Base-by-base conservation (phyloP, 2,888 invertebrate species). In the Melangyna quadrimaculata region DNA sequence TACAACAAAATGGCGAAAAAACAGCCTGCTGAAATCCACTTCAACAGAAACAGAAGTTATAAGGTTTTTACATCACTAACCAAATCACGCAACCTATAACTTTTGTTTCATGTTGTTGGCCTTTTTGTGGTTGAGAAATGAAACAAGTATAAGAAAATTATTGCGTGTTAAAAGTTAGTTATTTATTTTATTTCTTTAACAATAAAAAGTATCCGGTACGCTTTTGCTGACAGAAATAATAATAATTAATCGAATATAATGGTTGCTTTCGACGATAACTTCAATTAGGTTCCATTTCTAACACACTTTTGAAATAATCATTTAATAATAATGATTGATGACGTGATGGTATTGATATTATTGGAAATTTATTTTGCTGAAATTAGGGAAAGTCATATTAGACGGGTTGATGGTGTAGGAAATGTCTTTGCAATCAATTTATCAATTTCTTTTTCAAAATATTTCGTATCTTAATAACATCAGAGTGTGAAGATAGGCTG, bases 11-110 rank as follows among this genome's bases (percentile, higher is more conserved):
- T 67, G 67, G 67, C 51, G 22, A 51, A 35, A 12, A 12, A 67
- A 51, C 3, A 27, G n/a, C 3, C 22, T 32, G 32, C 17, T 35
- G 10, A 48, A 67, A 29, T 2, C 19, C n/a, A 67, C 65, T 67
- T 35, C 3, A 67, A 51, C 27, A 22, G 3, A 37, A 40, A 5
- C 48, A 22, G 24, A 48, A 48, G 48, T 48, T 51, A 51, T 51
- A 51, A 24, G 51, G 24, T 51, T 51, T 14, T 48, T n/a, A n/a
- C n/a, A 35, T 67, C 32, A 67, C 67, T 32, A 32, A 65, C 65
- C 40, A 63, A 32, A 79, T 9, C 79, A 79, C 79, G 79, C 79
- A 73, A 78, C 19, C 24, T 51, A 40, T 45, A 59, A 37, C 22
- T 35, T 59, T 32, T 32, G 3, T 40, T 14, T 24, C 27, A 1